Evolutionary conservation across 2,888 invertebrate species (phyloP), one percentile per base, ranked within the genome.

Genomic region (Ennomos erosarius): DNA sequence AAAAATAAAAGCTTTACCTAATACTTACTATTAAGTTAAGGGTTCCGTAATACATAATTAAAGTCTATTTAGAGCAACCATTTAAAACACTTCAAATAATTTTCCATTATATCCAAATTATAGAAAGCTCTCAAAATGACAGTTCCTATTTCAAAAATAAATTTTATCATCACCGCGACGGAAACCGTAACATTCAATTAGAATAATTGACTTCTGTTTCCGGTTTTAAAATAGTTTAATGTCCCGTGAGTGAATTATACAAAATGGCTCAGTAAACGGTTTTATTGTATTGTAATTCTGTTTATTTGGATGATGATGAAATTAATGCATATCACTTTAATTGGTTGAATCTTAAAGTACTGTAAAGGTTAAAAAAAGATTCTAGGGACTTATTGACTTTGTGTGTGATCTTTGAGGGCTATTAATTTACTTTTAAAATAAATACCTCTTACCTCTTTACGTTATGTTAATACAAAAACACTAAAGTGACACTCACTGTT

Each of bases 121-220:
- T 26, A 3, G 26, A 26, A 26, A 26, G 6, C 26, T 26, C 26
- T 40, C 12, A 36, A 35, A 12, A 37, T 55, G 36, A 47, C 44
- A 40, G 9, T 13, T 10, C 16, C 10, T 36, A 37, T 50, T 55
- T 38, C 54, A 45, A 55, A 67, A 60, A 63, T 65, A 64, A 64
- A 60, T 64, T 62, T 64, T 73, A 73, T 71, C 65, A 71, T 69
- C 66, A 33, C 68, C 67, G 63, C 64, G 63, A 59, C 74, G 75
- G 79, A 76, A 74, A 69, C 78, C 71, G 73, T 79, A 73, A 76
- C 42, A 71, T 73, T 74, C 76, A 79, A 79, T 79, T 79, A 78
- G 69, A 73, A 71, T 78, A 78, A 79, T 75, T 78, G 68, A 69
- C 68, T 70, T 44, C 49, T 58, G 71, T 68, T 78, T 79, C 80